These are phyloP conservation scores for Aphelocoma californica DNA, from an alignment of 2,797 vertebrate genomes.

Conservation along the genomic window DNA sequence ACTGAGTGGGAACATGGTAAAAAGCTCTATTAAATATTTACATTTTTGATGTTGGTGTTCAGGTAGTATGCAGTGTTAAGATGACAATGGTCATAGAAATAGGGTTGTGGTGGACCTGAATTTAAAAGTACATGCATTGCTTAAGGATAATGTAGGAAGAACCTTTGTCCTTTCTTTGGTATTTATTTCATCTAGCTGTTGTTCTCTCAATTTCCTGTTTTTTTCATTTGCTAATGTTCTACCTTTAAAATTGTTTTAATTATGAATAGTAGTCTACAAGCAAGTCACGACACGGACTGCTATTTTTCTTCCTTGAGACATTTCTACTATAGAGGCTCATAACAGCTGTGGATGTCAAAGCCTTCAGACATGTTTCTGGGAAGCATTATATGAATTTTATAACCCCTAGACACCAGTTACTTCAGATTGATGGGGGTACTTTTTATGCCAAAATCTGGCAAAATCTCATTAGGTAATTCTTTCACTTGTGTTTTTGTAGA, in stretches of 20 bases:
- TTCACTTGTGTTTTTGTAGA: background rate
- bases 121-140: background rate
- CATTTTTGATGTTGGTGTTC: background rate
- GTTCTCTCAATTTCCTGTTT: background rate
- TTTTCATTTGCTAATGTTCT: background rate
- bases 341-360: background rate
- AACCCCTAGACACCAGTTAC: background rate
- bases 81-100: background rate
- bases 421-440: background rate
- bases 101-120: background rate
- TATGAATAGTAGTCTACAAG: background rate
- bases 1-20: conserved; percentile 4
- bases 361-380: background rate
- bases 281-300: background rate
- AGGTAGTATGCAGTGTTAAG: background rate
- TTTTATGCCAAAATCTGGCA: background rate
- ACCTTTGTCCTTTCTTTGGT: background rate
- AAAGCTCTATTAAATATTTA: conserved; percentile 39
- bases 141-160: background rate
- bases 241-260: background rate
- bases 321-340: background rate
- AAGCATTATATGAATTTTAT: background rate
- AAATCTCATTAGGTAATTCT: background rate
- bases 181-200: background rate
- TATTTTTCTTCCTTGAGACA: background rate